Conservation (phyloP, 2,797 vertebrate genomes). For the Ceryle rudis region DNA sequence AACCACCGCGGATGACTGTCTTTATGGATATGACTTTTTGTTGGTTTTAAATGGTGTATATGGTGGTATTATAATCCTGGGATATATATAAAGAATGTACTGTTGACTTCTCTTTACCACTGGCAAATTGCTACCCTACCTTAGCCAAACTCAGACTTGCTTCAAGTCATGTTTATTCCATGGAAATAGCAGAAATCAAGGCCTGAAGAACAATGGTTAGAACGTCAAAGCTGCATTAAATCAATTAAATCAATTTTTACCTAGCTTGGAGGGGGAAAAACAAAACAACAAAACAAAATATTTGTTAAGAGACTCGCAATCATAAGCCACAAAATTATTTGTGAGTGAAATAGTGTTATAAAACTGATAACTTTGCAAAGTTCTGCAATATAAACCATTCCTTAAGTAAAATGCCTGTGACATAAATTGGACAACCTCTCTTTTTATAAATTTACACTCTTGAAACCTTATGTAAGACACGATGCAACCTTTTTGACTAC, state of each 20-base stretch:
- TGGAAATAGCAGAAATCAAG: slow-evolving; percentile 75
- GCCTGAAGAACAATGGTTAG: slow-evolving; percentile 51
- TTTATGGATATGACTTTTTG: slow-evolving; percentile 65
- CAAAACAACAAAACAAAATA: neutral
- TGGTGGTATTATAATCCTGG: slow-evolving; percentile 66
- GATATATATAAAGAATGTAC: slow-evolving; percentile 52
- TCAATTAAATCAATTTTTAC: slow-evolving; percentile 59
- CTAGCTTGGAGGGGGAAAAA: neutral
- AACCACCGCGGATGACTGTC: slow-evolving; percentile 72
- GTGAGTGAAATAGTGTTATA: slow-evolving; percentile 78
- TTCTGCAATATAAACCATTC: slow-evolving; percentile 70
- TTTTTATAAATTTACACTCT: slow-evolving; percentile 70
- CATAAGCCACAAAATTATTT: slow-evolving; percentile 72
- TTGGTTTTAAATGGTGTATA: slow-evolving; percentile 63
- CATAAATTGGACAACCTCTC: slow-evolving; percentile 74
- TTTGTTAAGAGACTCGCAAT: slow-evolving; percentile 54
- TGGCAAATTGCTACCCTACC: slow-evolving; percentile 78
- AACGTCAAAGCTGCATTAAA: slow-evolving; percentile 69
- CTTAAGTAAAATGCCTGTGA: slow-evolving; percentile 73
- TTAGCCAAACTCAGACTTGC: slow-evolving; percentile 80
- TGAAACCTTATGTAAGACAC: slow-evolving; percentile 60
- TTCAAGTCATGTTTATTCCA: slow-evolving; percentile 74
- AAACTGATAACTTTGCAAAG: slow-evolving; percentile 70
- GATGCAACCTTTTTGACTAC: slow-evolving; percentile 62
- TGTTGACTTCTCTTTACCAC: slow-evolving; percentile 72